Evolutionary conservation across 2,888 invertebrate species (phyloP), one percentile per base, ranked within the genome.

Genomic region (Desoria tigrina): DNA sequence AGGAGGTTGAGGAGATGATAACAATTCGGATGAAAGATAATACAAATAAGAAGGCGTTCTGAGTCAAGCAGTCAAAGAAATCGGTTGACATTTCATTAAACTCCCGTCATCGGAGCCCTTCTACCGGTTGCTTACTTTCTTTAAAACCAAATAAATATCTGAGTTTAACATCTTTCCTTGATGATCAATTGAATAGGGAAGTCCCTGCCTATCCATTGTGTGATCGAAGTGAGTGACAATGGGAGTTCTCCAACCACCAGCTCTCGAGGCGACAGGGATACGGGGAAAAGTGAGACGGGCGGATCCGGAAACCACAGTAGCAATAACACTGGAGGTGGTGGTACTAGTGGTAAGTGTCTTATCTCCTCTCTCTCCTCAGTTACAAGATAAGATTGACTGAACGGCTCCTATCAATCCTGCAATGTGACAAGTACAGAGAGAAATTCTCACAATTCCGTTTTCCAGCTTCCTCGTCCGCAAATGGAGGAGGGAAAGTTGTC

Each of bases 141-240:
- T 45, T 45, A 18, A 45, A 45, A 45, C 45, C 45, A 45, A 45
- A n/a, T 45, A 6, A 16, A 11, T 11, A 45, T 18, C 16, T 45
- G 16, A 21, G 16, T 45, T 18, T 18, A 18, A 45, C 45, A 45
- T 45, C 45, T 45, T 45, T 45, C 16, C 45, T 45, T 45, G 32
- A n/a, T n/a, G 39, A 45, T 45, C 45, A 45, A 45, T 45, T 77
- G 80, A 84, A n/a, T 83, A 87, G 90, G 86, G 55, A 90, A 90
- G 82, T 93, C 93, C 27, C 84, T 95, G 74, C 96, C 96, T 56
- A 90, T 98, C 55, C 95, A 96, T 81, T 97, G 97, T 80, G 87
- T 97, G 69, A 94, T 98, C 62, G 96, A 97, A 82, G 90, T 79
- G 78, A 69, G 72, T 24, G 45, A 42, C 76, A 73, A 66, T 58